phyloP scores from a whole-genome alignment of 2,888 invertebrate genomes.

The Nomada fucata region DNA sequence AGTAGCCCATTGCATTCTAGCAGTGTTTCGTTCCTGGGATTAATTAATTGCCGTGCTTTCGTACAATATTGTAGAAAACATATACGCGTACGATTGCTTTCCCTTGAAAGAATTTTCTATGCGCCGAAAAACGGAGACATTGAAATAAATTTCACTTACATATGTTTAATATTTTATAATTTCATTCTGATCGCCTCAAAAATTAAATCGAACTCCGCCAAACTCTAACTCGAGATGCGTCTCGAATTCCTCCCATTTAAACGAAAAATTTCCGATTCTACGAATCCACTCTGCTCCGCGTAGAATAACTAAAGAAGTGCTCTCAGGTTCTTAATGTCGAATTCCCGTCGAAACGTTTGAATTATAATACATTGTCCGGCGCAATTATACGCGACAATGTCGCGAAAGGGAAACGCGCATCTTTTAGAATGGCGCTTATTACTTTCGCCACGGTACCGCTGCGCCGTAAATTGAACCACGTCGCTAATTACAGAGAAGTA shows the following conservation, averaged over 20 bases:
- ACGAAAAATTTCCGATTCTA: no score
- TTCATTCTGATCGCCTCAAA: no score
- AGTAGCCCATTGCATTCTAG: neutral
- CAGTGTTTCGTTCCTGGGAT: neutral
- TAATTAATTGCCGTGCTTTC: neutral
- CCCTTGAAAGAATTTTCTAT: no score
- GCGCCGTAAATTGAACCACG: constrained; percentile 19
- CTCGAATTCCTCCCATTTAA: no score
- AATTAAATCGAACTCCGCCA: no score
- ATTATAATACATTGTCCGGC: constrained; percentile 16
- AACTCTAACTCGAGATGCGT: no score
- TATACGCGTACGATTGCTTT: no score
- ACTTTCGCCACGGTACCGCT: constrained; percentile 7
- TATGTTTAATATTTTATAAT: no score
- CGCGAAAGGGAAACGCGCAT: neutral
- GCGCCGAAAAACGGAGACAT: no score
- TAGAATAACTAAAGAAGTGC: neutral
- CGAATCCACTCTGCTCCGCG: neutral
- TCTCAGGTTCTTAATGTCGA: neutral
- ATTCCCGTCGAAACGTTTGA: neutral
- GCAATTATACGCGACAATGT: constrained; percentile 9
- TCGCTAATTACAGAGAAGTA: constrained; percentile 42
- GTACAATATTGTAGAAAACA: neutral
- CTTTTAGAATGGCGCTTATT: constrained; percentile 8
- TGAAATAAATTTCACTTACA: no score